Base-by-base conservation (phyloP, 1,140 invertebrate genomes). In the Augochlora pura region DNA sequence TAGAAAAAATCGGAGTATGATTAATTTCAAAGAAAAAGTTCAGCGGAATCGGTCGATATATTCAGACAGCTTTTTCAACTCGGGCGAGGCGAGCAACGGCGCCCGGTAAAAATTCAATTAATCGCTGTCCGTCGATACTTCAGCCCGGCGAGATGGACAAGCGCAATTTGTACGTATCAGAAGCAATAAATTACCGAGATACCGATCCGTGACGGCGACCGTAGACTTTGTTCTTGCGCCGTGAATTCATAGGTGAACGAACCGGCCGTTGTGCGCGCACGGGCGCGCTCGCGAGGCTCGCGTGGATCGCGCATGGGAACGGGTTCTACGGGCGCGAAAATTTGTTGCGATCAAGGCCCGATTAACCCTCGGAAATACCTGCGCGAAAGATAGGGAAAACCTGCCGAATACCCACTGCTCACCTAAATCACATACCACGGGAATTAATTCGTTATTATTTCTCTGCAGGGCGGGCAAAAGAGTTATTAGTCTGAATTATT, bases 41-140 rank as follows among this genome's bases (percentile, higher is more conserved):
- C 63, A 23, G 3, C 18, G 64, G 49, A 42, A 42, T 75, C 49
- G 64, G 32, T 57, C 39, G 73, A 57, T 68, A 75, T 23, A 49
- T 54, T 12, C 49, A 49, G n/a, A 25, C 46, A 23, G 38, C 46
- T 25, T 4, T 76, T 76, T 60, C 54, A 57, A 9, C 59, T 69
- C 54, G 46, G 23, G 7, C 18, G 21, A 59, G 73, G 73, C 63
- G 25, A 60, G 38, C 38, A 69, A 46, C 73, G 14, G 64, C 12
- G n/a, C 16, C 54, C 25, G 42, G 39, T 23, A 70, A 77, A 77
- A 77, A 77, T 77, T 70, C 74, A 49, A 77, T 77, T 70, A 77
- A 77, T 70, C 74, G 68, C 21, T 8, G 5, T 2, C 66, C 39
- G 42, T 77, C 74, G 54, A 77, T 77, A 70, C 68, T 77, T 77